phyloP scores from a whole-genome alignment of 2,888 invertebrate species.

The Caenorhabditis becei region DNA sequence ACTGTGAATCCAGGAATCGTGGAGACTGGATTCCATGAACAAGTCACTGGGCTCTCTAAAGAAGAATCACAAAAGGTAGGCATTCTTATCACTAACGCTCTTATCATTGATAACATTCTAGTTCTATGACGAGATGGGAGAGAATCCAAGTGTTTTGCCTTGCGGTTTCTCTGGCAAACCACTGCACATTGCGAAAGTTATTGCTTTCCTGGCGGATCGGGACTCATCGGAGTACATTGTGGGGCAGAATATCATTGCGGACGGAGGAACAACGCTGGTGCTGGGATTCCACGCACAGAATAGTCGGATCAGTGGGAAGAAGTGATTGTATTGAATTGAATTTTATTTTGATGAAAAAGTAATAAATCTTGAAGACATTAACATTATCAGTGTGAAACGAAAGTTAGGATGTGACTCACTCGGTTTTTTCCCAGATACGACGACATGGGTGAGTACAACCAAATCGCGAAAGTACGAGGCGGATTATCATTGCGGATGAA shows the following conservation, averaged over 20 bases:
- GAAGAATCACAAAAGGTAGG: constrained; percentile 9
- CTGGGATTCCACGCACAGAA: constrained; percentile 18
- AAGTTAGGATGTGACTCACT: too few species aligned
- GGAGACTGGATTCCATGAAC: constrained; percentile 25
- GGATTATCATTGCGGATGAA: too few species aligned
- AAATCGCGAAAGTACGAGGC: too few species aligned
- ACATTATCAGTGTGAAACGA: too few species aligned
- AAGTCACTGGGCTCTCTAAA: constrained; percentile 2
- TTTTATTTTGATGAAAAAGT: too few species aligned
- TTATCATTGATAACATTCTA: background rate
- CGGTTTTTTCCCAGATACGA: too few species aligned
- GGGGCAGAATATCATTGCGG: constrained; percentile 59
- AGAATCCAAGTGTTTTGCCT: constrained; percentile 30
- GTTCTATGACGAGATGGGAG: constrained; percentile 14
- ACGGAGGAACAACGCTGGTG: constrained; percentile 60
- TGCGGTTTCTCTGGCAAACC: constrained; percentile 41
- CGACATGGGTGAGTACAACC: too few species aligned
- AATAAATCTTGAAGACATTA: too few species aligned
- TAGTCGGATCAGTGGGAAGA: background rate
- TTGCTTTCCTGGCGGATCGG: constrained; percentile 62
- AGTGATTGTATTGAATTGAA: too few species aligned
- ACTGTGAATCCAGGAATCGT: constrained; percentile 46
- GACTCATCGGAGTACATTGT: constrained; percentile 52
- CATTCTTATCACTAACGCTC: background rate
- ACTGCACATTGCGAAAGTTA: constrained; percentile 48